Conservation (phyloP, 1,140 invertebrate genomes). For the Agrypnia vestita region DNA sequence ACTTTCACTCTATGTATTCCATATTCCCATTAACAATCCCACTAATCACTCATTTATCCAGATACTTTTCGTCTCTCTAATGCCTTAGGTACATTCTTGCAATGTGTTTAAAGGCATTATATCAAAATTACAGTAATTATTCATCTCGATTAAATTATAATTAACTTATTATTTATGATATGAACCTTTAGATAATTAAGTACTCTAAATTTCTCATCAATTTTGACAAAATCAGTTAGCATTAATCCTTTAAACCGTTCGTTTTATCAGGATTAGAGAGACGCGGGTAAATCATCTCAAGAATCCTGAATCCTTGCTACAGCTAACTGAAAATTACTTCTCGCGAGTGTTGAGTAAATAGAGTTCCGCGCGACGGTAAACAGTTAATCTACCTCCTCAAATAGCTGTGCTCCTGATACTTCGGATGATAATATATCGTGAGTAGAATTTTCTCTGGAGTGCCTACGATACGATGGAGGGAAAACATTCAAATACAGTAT, state of each 20-base stretch:
- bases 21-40: too few relatives aligned
- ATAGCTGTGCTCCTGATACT: conserved; percentile 34
- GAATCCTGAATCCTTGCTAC: conserved; percentile 16
- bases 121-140: too few relatives aligned
- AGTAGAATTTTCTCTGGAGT: conserved; percentile 11
- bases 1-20: too few relatives aligned
- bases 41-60: too few relatives aligned
- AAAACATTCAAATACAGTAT: conserved; percentile 3
- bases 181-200: neutral
- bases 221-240: conserved; percentile 14
- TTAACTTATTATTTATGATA: too few relatives aligned
- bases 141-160: too few relatives aligned
- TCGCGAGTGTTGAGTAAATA: conserved; percentile 45
- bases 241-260: conserved; percentile 15
- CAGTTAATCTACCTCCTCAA: conserved; percentile 46
- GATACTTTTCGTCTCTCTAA: too few relatives aligned
- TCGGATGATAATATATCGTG: conserved; percentile 19
- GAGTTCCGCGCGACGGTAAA: conserved; percentile 44
- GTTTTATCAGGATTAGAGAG: conserved; percentile 35
- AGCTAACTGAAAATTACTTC: conserved; percentile 41
- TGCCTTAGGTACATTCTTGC: too few relatives aligned
- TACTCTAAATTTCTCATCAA: neutral
- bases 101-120: too few relatives aligned
- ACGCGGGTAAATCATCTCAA: conserved; percentile 37
- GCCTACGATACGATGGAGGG: neutral